A percentile compares a stretch with the other conserved stretches of the same genome.
Evolutionary conservation across 2,888 invertebrate genomes (phyloP).

Genomic region (Mesorhabditis sp.): DNA sequence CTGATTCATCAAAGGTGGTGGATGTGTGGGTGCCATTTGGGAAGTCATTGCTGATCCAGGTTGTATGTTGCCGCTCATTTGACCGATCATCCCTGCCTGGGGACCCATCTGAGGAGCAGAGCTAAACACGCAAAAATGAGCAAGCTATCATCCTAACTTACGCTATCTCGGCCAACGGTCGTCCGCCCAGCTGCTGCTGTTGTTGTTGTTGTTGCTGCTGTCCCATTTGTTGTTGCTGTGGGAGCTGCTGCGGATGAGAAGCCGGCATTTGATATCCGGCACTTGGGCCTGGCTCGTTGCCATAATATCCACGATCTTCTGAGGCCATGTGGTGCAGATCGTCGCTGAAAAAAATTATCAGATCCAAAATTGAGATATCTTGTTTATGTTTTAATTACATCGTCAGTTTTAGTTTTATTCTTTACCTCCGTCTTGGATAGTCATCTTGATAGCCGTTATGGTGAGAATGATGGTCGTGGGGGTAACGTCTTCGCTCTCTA

Average conservation of each 20-base stretch:
- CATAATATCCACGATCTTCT: slow-evolving; percentile 2
- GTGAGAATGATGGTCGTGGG: not conserved
- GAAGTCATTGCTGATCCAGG: not conserved
- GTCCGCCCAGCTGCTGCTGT: slow-evolving; percentile 10
- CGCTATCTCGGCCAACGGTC: not conserved
- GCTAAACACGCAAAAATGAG: not conserved
- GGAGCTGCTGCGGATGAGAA: slow-evolving; percentile 9
- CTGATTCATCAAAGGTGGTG: slow-evolving; percentile 4
- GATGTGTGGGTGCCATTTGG: slow-evolving; percentile 5
- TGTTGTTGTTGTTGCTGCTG: slow-evolving; percentile 20
- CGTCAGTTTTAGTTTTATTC: not conserved
- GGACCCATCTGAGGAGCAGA: not conserved
- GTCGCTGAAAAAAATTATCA: not conserved
- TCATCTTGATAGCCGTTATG: not conserved
- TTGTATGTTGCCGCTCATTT: not conserved
- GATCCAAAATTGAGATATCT: too few relatives aligned
- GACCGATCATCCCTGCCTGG: not conserved
- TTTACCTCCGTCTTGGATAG: not conserved
- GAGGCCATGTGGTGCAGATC: slow-evolving; percentile 5
- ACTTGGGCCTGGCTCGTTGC: not conserved
- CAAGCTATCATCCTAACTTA: too few relatives aligned
- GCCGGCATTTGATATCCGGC: not conserved
- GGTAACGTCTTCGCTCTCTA: not conserved
- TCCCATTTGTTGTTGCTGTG: slow-evolving; percentile 28
- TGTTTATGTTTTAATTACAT: not conserved